These are phyloP conservation scores for Laticauda colubrina DNA, from an alignment of 2,113 vertebrate genomes.

Conservation along the genomic window DNA sequence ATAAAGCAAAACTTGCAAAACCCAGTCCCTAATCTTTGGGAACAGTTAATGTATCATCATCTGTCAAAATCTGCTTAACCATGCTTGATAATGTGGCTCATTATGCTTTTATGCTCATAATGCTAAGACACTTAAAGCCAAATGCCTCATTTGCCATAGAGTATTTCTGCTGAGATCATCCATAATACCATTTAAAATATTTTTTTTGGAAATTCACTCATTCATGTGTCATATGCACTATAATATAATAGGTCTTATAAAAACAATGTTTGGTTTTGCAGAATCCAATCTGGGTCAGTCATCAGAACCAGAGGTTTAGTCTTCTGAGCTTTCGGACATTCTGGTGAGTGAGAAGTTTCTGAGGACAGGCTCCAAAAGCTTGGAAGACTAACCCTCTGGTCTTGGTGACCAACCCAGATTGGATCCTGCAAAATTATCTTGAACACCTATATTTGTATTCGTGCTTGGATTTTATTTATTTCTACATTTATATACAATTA, in stretches of 20 bases:
- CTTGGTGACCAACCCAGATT: too few relatives aligned
- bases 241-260: not conserved
- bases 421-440: too few relatives aligned
- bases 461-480: not conserved
- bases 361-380: too few relatives aligned
- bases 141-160: not conserved
- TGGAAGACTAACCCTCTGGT: too few relatives aligned
- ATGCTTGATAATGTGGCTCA: not conserved
- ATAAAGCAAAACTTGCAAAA: not conserved
- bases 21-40: not conserved
- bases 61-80: not conserved
- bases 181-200: not conserved
- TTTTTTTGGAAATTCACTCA: conserved; percentile 9
- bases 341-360: too few relatives aligned
- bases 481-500: not conserved
- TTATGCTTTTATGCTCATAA: not conserved
- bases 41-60: not conserved
- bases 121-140: not conserved
- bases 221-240: not conserved
- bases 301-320: not conserved
- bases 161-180: not conserved
- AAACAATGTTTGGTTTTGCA: conserved; percentile 1
- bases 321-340: not conserved
- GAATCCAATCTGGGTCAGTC: not conserved
- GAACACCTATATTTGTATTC: not conserved